phyloP scores from a whole-genome alignment of 2,888 invertebrate genomes.

The Deroplatys truncata region DNA sequence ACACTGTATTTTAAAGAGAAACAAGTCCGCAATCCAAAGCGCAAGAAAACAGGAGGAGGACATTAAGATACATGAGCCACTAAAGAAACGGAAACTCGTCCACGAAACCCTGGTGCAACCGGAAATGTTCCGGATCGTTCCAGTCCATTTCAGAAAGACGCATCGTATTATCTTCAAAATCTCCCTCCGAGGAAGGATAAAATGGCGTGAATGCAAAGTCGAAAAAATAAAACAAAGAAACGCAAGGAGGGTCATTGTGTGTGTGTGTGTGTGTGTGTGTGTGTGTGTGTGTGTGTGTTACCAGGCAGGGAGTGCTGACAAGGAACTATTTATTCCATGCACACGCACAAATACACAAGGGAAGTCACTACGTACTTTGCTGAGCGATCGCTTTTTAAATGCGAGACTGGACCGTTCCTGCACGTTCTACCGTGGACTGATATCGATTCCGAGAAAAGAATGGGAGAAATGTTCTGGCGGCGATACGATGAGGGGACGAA shows the following conservation, averaged over 20 bases:
- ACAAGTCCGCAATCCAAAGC: too few relatives aligned
- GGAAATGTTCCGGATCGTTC: background rate
- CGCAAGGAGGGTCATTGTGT: too few relatives aligned
- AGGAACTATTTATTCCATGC: background rate
- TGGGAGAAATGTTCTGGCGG: background rate
- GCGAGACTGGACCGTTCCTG: background rate
- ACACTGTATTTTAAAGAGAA: too few relatives aligned
- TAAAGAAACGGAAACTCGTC: background rate
- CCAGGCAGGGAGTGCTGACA: background rate
- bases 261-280: too few relatives aligned
- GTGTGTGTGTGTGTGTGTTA: too few relatives aligned
- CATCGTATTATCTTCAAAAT: background rate
- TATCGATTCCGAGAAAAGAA: background rate
- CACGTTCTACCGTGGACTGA: background rate
- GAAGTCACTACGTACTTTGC: background rate
- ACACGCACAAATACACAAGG: background rate
- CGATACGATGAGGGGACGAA: background rate
- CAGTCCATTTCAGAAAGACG: background rate
- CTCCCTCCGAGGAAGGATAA: background rate
- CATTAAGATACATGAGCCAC: background rate
- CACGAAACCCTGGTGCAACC: background rate
- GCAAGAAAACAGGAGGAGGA: background rate
- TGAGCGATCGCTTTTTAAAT: conserved; percentile 1
- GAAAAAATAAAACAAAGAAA: background rate
- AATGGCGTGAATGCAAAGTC: background rate